Conservation (phyloP, 1,140 invertebrate genomes). For the Lineus longissimus region DNA sequence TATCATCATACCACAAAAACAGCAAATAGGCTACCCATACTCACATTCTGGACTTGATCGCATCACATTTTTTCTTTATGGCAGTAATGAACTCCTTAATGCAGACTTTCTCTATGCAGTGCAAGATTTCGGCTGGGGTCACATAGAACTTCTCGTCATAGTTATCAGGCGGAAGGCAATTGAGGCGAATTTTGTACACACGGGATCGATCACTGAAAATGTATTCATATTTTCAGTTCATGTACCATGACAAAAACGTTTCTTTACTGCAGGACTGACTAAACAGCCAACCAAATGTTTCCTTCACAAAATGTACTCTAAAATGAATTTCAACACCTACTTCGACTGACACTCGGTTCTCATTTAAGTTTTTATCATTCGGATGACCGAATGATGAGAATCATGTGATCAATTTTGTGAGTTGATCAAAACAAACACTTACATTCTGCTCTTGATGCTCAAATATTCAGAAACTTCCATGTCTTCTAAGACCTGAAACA, state of each 20-base stretch:
- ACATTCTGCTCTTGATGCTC: constrained; percentile 6
- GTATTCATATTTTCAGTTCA: no score
- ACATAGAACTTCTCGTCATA: constrained; percentile 71
- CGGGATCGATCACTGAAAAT: constrained; percentile 29
- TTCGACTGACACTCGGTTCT: no score
- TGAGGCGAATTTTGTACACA: constrained; percentile 57
- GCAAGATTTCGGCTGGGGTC: constrained; percentile 63
- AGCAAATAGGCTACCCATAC: no score
- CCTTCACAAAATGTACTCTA: no score
- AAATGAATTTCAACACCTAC: no score
- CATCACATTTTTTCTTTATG: constrained; percentile 35
- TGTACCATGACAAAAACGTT: no score
- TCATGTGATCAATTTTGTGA: no score
- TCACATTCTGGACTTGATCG: constrained; percentile 24
- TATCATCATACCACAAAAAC: no score
- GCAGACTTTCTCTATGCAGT: constrained; percentile 55
- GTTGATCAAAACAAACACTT: no score
- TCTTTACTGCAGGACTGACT: no score
- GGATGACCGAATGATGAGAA: no score
- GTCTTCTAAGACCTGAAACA: constrained; percentile 59
- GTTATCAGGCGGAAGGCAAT: constrained; percentile 68
- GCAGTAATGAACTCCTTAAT: constrained; percentile 38
- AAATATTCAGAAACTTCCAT: constrained; percentile 66
- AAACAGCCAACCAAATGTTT: no score
- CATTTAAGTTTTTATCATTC: background rate